Percentiles rank a stretch among this genome's conserved stretches.
phyloP scores from a whole-genome alignment of 2,888 invertebrate species.

The Atrina japonica region DNA sequence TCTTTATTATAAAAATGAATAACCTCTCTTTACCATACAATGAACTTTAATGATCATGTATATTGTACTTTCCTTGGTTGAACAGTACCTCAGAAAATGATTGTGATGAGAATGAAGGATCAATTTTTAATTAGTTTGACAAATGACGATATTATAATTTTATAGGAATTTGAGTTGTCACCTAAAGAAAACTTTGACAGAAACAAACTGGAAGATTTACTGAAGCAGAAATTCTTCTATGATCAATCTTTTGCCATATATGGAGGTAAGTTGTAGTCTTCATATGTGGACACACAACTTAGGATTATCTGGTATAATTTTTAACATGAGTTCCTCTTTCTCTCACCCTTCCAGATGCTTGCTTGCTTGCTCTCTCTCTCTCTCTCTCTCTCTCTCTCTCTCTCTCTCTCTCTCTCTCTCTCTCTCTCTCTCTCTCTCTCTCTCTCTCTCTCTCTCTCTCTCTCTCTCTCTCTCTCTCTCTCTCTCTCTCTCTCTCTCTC shows the following conservation, averaged over 20 bases:
- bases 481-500: conserved; percentile 1
- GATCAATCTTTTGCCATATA: conserved; percentile 99
- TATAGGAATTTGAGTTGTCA: conserved; percentile 88
- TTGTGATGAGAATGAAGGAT: not conserved
- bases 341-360: too few relatives aligned
- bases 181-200: conserved; percentile 88
- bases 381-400: too few relatives aligned
- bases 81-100: not conserved
- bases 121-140: not conserved
- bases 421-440: not conserved
- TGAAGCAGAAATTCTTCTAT: conserved; percentile 98
- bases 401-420: not conserved
- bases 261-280: conserved; percentile 94
- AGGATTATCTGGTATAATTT: too few relatives aligned
- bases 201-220: conserved; percentile 96
- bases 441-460: not conserved
- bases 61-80: not conserved
- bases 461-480: not conserved
- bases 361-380: too few relatives aligned
- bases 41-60: too few relatives aligned
- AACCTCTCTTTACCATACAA: too few relatives aligned
- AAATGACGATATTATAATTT: conserved; percentile 17
- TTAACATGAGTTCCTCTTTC: too few relatives aligned
- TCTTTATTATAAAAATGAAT: too few relatives aligned
- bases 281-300: too few relatives aligned